These are phyloP conservation scores for Acanthoscelides obtectus DNA, from an alignment of 2,888 invertebrate species.

Conservation along the genomic window DNA sequence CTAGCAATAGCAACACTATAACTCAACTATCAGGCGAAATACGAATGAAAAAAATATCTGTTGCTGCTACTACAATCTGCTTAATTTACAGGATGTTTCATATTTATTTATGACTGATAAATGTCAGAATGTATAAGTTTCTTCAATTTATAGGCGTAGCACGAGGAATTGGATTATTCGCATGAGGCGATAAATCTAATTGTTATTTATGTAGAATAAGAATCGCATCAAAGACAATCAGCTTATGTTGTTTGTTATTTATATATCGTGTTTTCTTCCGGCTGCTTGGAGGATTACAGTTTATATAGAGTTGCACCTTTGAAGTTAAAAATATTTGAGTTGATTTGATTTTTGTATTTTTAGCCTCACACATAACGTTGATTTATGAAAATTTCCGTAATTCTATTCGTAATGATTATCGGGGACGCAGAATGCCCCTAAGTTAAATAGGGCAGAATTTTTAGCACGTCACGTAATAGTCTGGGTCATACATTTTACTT, in stretches of 20 bases:
- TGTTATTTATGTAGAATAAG: neutral
- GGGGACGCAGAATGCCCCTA: no score
- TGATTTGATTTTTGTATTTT: no score
- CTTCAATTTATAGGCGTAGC: neutral
- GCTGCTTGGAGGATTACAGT: neutral
- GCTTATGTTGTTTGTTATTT: neutral
- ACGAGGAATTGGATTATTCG: neutral
- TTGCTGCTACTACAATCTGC: neutral
- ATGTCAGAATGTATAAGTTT: neutral
- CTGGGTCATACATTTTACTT: no score
- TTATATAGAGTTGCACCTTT: no score
- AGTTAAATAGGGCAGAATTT: no score
- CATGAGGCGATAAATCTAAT: neutral
- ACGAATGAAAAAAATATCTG: neutral
- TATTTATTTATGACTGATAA: neutral
- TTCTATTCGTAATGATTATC: no score
- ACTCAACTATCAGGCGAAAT: neutral
- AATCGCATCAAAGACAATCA: neutral
- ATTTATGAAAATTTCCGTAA: no score
- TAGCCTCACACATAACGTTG: no score
- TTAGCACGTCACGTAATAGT: no score
- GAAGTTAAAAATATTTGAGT: no score
- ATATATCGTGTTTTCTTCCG: neutral
- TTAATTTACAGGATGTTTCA: neutral
- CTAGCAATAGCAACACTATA: neutral